phyloP scores from a whole-genome alignment of 2,797 vertebrate species.

The Loris lydekkerianus region DNA sequence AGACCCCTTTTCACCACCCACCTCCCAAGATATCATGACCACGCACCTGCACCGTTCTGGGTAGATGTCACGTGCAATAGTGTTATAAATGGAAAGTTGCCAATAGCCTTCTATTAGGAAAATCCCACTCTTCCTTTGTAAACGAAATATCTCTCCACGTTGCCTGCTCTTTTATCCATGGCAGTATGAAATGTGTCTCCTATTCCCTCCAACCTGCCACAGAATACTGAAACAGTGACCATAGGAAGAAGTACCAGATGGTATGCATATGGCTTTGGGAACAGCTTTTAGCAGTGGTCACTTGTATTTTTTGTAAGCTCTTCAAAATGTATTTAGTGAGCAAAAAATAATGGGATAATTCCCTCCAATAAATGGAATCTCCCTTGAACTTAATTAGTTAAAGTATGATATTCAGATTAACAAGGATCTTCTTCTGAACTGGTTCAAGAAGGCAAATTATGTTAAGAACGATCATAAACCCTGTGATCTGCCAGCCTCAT shows the following conservation, averaged over 20 bases:
- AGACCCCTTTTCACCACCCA: not conserved
- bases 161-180: not conserved
- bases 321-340: slow-evolving; percentile 66
- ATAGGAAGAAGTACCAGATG: slow-evolving; percentile 60
- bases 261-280: slow-evolving; percentile 17
- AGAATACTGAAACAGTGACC: slow-evolving; percentile 34
- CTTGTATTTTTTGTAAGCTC: not conserved
- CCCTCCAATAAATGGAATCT: slow-evolving; percentile 51
- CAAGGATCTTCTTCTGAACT: slow-evolving; percentile 25
- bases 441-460: slow-evolving; percentile 60
- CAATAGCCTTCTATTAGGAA: not conserved
- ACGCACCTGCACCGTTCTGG: not conserved
- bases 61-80: not conserved
- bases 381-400: slow-evolving; percentile 59
- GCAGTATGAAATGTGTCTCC: slow-evolving; percentile 7
- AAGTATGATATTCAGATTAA: slow-evolving; percentile 44
- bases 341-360: slow-evolving; percentile 51
- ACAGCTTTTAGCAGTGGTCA: slow-evolving; percentile 22
- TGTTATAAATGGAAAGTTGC: not conserved
- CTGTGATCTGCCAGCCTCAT: not conserved
- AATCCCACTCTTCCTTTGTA: not conserved
- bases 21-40: not conserved
- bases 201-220: not conserved
- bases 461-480: slow-evolving; percentile 16
- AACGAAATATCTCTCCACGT: not conserved